Percentiles rank a stretch among this genome's conserved stretches.
These are phyloP conservation scores for Cylas formicarius DNA, from an alignment of 1,140 invertebrate genomes.

Conservation along the genomic window DNA sequence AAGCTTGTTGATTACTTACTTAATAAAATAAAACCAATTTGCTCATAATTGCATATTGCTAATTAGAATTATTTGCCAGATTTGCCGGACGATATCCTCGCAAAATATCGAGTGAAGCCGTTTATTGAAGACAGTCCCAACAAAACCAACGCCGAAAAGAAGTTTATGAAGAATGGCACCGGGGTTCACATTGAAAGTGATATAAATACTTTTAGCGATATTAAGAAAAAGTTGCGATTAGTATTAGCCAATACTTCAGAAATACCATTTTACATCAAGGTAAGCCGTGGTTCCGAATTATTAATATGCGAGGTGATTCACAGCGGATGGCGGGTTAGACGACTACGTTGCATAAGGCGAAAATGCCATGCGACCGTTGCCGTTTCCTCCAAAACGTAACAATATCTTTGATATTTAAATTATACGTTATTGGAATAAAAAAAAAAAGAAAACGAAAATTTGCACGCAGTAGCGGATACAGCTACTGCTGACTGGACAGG, in stretches of 20 bases:
- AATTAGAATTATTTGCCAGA: slow-evolving; percentile 47
- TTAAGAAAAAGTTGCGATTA: slow-evolving; percentile 86
- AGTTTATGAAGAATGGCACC: slow-evolving; percentile 19
- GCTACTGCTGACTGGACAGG: too few relatives aligned
- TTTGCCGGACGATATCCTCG: slow-evolving; percentile 86
- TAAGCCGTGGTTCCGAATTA: slow-evolving; percentile 7
- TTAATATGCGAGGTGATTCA: too few relatives aligned
- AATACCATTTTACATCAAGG: slow-evolving; percentile 31
- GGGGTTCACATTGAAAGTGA: slow-evolving; percentile 18
- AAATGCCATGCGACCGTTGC: too few relatives aligned
- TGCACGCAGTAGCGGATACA: too few relatives aligned
- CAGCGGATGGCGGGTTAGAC: too few relatives aligned
- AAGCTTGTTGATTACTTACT: too few relatives aligned
- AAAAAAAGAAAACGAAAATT: neutral
- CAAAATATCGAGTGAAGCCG: slow-evolving; percentile 84
- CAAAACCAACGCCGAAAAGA: slow-evolving; percentile 22
- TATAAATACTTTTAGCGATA: slow-evolving; percentile 50
- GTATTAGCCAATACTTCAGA: slow-evolving; percentile 62
- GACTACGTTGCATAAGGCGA: too few relatives aligned
- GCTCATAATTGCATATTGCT: slow-evolving; percentile 2
- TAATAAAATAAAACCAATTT: slow-evolving; percentile 14
- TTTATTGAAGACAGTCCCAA: slow-evolving; percentile 52
- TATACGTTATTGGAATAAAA: too few relatives aligned
- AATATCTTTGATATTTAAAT: too few relatives aligned
- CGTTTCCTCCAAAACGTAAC: too few relatives aligned